A percentile compares a stretch with the other conserved stretches of the same genome.
Conservation (phyloP, 1,140 invertebrate species). For the Platyscapa corneri region DNA sequence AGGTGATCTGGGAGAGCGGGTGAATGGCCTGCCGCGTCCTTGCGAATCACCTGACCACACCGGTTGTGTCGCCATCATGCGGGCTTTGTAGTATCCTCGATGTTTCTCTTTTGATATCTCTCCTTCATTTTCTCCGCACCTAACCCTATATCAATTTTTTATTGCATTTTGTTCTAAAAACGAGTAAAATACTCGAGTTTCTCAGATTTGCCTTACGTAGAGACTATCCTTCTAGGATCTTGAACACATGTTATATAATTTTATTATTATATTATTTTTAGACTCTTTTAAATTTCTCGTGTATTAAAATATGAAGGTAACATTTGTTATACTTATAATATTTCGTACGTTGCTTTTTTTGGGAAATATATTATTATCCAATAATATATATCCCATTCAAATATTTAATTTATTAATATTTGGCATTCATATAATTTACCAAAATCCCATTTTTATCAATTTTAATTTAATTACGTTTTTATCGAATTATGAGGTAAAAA, state of each 20-base stretch:
- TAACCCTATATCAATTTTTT: neutral
- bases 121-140: constrained; percentile 7
- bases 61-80: constrained; percentile 70
- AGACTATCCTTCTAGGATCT: neutral
- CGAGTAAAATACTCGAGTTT: constrained; percentile 7
- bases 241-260: neutral
- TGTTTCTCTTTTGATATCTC: constrained; percentile 21
- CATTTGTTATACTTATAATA: too few species aligned
- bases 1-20: constrained; percentile 66
- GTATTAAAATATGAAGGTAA: too few species aligned
- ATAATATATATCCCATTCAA: too few species aligned
- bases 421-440: too few species aligned
- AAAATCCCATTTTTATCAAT: too few species aligned
- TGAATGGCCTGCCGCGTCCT: constrained; percentile 75
- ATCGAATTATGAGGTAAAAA: too few species aligned
- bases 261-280: too few species aligned
- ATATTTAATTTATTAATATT: too few species aligned
- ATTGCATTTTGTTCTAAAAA: neutral
- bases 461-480: too few species aligned
- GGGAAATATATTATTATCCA: too few species aligned
- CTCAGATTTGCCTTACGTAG: neutral
- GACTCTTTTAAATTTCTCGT: too few species aligned
- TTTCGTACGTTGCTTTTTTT: too few species aligned
- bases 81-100: constrained; percentile 67
- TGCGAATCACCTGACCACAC: constrained; percentile 75